A percentile compares a stretch with the other conserved stretches of the same genome.
Evolutionary conservation across 2,888 invertebrate genomes (phyloP).

Genomic region (Julus scandinavius): DNA sequence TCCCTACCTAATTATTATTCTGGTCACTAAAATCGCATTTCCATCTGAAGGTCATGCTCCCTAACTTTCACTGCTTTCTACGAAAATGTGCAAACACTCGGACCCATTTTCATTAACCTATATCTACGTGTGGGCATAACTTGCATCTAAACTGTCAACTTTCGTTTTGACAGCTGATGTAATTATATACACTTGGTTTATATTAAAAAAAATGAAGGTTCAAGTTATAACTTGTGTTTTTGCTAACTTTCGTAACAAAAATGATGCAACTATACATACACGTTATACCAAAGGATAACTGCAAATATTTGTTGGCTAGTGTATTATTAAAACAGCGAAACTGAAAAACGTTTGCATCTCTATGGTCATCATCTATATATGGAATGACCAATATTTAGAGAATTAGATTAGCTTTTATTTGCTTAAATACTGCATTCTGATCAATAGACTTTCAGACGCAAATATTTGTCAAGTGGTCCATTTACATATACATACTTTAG

Average conservation of each 20-base stretch:
- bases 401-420: too few species aligned
- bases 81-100: not conserved
- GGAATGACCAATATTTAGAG: not conserved
- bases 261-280: not conserved
- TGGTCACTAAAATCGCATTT: not conserved
- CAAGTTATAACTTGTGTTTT: not conserved
- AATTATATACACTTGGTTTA: not conserved
- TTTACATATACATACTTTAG: not conserved
- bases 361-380: not conserved
- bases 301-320: too few species aligned
- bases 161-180: not conserved
- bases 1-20: not conserved
- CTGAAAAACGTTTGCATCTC: not conserved
- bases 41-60: constrained; percentile 12
- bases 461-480: too few species aligned
- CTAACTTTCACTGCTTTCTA: not conserved
- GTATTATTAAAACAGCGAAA: too few species aligned
- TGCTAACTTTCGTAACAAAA: not conserved
- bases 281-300: not conserved
- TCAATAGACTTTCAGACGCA: not conserved
- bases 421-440: too few species aligned
- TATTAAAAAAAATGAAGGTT: constrained; percentile 1
- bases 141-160: not conserved
- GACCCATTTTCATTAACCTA: constrained; percentile 41
- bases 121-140: constrained; percentile 21